These are phyloP conservation scores for Bovichtus variegatus DNA, from an alignment of 2,797 vertebrate species.

Conservation along the genomic window DNA sequence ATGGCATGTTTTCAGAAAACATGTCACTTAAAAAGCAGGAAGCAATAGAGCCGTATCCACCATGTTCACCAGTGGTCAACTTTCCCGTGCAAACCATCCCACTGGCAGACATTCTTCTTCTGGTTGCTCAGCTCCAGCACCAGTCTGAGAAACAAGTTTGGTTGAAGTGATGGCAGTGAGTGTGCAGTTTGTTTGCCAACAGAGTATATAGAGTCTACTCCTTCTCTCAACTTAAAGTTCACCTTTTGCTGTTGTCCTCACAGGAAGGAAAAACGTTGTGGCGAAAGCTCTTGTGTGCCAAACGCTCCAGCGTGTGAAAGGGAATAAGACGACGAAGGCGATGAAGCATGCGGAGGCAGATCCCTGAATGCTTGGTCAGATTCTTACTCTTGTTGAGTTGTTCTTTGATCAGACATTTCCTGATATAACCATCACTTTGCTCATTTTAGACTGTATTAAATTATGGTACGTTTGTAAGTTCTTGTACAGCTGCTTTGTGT, in stretches of 20 bases:
- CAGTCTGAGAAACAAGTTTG: too few relatives aligned
- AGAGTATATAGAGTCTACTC: not conserved
- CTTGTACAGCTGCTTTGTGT: not conserved
- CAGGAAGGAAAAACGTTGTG: not conserved
- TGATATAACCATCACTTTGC: not conserved
- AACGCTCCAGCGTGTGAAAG: not conserved
- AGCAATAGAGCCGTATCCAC: slow-evolving; percentile 29
- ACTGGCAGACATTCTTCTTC: slow-evolving; percentile 35
- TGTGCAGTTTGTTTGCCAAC: slow-evolving; percentile 29
- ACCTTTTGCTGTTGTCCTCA: slow-evolving; percentile 7
- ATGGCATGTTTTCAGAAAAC: slow-evolving; percentile 10
- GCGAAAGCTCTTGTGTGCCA: not conserved
- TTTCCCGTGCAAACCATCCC: slow-evolving; percentile 48
- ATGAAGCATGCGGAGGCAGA: not conserved
- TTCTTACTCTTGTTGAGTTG: not conserved
- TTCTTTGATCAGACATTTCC: not conserved
- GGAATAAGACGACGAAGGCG: not conserved
- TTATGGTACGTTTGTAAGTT: not conserved
- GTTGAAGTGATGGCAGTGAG: slow-evolving; percentile 37
- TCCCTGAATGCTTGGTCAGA: not conserved
- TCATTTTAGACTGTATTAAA: not conserved
- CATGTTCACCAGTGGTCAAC: slow-evolving; percentile 57
- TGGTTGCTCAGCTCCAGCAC: slow-evolving; percentile 52
- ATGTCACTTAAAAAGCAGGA: slow-evolving; percentile 40
- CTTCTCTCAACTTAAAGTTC: not conserved